phyloP scores from a whole-genome alignment of 2,113 vertebrate genomes.

The Rhabdomys dilectus region DNA sequence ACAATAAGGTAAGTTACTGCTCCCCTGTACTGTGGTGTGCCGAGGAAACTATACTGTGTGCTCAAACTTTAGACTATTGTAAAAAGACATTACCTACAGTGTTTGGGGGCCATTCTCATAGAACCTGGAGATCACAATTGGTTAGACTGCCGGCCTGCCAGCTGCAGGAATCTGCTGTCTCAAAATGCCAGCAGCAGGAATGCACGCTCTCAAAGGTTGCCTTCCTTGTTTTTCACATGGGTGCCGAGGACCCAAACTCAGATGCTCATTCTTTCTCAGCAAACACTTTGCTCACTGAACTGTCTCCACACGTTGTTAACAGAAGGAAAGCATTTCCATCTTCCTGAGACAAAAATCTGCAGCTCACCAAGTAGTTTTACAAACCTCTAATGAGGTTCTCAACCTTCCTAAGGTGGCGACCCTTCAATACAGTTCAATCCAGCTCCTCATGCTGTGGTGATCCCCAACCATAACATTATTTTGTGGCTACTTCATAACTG shows the following conservation, averaged over 20 bases:
- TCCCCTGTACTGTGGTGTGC: fast-evolving
- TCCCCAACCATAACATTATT: not conserved
- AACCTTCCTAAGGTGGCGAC: not conserved
- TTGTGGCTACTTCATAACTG: not conserved
- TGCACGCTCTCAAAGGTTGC: not conserved
- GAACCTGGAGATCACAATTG: not conserved
- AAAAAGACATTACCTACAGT: not conserved
- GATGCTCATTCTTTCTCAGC: not conserved
- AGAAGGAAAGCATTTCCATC: not conserved
- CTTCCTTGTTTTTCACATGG: not conserved
- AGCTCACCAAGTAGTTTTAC: not conserved
- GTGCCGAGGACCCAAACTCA: too few species aligned
- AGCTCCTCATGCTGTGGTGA: not conserved
- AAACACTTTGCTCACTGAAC: not conserved
- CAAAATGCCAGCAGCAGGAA: not conserved
- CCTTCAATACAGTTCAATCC: not conserved
- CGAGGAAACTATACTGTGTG: not conserved
- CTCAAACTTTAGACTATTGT: not conserved
- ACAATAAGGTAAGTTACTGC: constrained; percentile 86
- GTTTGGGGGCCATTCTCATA: not conserved
- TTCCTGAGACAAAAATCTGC: not conserved
- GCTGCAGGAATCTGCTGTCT: not conserved
- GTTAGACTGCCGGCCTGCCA: too few species aligned
- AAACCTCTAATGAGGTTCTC: not conserved
- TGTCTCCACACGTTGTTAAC: too few species aligned